Evolutionary conservation across 2,113 vertebrate species (phyloP).

Genomic region (Salvator merianae): DNA sequence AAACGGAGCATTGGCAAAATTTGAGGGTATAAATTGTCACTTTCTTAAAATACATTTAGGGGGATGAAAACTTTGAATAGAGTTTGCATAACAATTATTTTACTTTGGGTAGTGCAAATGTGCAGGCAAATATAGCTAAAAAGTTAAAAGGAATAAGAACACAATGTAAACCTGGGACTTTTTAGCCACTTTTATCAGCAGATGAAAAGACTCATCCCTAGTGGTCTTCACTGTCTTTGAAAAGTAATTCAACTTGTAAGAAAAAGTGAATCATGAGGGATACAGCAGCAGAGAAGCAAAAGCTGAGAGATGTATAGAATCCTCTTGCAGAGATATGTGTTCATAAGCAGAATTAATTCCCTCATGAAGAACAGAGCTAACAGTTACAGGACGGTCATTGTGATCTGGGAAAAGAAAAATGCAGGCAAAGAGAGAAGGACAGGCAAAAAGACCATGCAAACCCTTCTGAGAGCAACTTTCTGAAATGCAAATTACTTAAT

Average conservation of each 20-base stretch:
- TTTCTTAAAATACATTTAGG: neutral
- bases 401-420: neutral
- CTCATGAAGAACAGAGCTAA: constrained; percentile 9
- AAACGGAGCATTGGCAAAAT: neutral
- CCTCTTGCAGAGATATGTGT: constrained; percentile 11
- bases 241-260: constrained; percentile 18
- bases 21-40: neutral
- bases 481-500: constrained; percentile 5
- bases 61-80: neutral
- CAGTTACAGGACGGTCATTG: neutral
- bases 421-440: neutral
- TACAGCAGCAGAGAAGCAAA: neutral
- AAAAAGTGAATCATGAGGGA: constrained; percentile 3
- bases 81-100: neutral
- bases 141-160: neutral
- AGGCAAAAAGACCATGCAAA: neutral
- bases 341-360: constrained; percentile 22
- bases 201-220: neutral
- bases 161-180: neutral
- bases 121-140: neutral
- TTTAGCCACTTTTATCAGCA: neutral
- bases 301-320: neutral
- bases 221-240: neutral
- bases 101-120: neutral
- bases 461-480: constrained; percentile 1